Evolutionary conservation across 2,888 invertebrate species (phyloP).

Genomic region (Trichogramma dendrolimi): DNA sequence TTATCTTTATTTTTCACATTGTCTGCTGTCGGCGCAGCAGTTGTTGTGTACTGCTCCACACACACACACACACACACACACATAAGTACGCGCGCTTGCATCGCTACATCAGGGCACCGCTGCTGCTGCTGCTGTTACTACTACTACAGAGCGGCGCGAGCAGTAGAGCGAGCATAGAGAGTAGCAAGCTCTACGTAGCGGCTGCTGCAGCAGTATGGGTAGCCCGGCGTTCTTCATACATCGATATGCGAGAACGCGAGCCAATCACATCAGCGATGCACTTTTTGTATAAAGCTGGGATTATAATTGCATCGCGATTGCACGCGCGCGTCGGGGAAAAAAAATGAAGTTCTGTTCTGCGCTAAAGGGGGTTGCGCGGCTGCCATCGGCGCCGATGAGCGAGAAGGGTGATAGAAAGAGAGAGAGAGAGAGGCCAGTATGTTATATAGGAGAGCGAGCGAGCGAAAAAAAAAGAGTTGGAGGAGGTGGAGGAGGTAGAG

Average conservation of each 20-base stretch:
- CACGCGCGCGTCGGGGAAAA: constrained; percentile 35
- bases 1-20: constrained; percentile 26
- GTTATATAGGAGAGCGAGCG: constrained; percentile 26
- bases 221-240: too few relatives aligned
- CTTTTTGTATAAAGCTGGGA: constrained; percentile 52
- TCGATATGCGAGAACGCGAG: constrained; percentile 38
- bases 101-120: too few relatives aligned
- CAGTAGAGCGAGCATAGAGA: too few relatives aligned
- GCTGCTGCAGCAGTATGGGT: too few relatives aligned
- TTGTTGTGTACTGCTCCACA: constrained; percentile 28
- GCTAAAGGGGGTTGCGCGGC: constrained; percentile 11
- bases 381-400: constrained; percentile 13
- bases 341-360: constrained; percentile 18
- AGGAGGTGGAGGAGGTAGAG: constrained; percentile 27
- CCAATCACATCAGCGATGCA: constrained; percentile 53
- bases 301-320: constrained; percentile 52
- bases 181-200: too few relatives aligned
- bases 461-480: constrained; percentile 32
- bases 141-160: too few relatives aligned
- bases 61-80: constrained; percentile 39
- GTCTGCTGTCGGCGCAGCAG: constrained; percentile 25
- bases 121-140: too few relatives aligned
- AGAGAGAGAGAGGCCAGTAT: constrained; percentile 16
- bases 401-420: constrained; percentile 15
- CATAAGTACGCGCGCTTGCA: constrained; percentile 33